phyloP scores from a whole-genome alignment of 2,797 vertebrate genomes.

The Sternotherus odoratus region DNA sequence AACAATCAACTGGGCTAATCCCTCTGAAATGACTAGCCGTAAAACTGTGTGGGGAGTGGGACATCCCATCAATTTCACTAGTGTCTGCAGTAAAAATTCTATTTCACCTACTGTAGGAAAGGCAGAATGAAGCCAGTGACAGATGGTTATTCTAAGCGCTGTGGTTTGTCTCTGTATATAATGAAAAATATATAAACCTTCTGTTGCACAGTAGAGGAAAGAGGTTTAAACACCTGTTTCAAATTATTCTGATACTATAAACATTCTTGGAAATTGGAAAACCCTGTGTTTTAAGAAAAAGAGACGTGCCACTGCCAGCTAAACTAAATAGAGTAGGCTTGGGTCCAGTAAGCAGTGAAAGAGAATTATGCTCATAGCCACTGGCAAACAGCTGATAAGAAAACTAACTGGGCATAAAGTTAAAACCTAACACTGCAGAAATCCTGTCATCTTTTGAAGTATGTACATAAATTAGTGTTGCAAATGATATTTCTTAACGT shows the following conservation, averaged over 20 bases:
- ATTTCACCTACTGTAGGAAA: constrained; percentile 56
- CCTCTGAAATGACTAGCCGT: neutral
- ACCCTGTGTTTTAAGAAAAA: constrained; percentile 74
- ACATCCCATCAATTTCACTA: constrained; percentile 1
- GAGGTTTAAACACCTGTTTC: constrained; percentile 82
- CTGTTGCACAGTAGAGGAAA: constrained; percentile 73
- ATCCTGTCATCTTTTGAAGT: constrained; percentile 9
- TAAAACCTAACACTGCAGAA: constrained; percentile 51
- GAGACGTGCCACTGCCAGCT: constrained; percentile 69
- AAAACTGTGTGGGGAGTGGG: neutral
- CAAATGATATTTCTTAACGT: constrained; percentile 17
- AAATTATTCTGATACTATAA: constrained; percentile 77
- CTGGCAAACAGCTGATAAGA: constrained; percentile 65
- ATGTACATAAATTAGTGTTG: constrained; percentile 34
- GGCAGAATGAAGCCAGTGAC: constrained; percentile 57
- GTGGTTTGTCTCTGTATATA: constrained; percentile 67
- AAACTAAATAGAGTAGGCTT: constrained; percentile 69
- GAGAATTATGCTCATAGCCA: constrained; percentile 57
- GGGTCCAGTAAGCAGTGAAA: constrained; percentile 69
- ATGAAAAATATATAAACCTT: constrained; percentile 83
- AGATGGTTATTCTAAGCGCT: constrained; percentile 77
- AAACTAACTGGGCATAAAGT: constrained; percentile 48
- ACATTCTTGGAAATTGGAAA: constrained; percentile 77
- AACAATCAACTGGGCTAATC: neutral
- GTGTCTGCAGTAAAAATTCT: constrained; percentile 11